A percentile compares a stretch with the other conserved stretches of the same genome.
Evolutionary conservation across 1,140 invertebrate species (phyloP).

Genomic region (Philopotamus ludificatus): DNA sequence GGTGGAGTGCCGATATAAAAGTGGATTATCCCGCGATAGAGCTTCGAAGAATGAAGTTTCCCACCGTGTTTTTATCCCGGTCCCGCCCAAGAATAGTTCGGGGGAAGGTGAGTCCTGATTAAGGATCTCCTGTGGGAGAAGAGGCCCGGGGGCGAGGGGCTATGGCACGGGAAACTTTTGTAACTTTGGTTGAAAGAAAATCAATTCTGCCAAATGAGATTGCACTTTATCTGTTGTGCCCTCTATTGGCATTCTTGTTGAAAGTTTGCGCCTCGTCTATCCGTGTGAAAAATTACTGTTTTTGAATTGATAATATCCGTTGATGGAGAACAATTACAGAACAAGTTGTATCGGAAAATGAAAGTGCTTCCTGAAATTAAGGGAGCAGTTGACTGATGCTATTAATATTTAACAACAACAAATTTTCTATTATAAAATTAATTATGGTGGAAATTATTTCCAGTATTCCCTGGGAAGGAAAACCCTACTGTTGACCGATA

Average conservation of each 20-base stretch:
- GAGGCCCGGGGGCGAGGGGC: background rate
- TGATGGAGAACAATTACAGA: too few relatives aligned
- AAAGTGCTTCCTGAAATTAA: too few relatives aligned
- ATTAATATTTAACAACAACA: too few relatives aligned
- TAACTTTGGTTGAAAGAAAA: constrained; percentile 11
- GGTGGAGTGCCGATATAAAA: background rate
- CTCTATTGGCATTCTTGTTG: constrained; percentile 17
- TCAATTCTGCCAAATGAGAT: constrained; percentile 26
- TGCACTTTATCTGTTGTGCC: constrained; percentile 23
- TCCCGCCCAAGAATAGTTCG: constrained; percentile 2
- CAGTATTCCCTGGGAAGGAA: too few relatives aligned
- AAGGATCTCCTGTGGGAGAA: background rate
- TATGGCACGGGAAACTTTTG: constrained; percentile 10
- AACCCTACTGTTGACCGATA: too few relatives aligned
- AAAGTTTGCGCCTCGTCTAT: too few relatives aligned
- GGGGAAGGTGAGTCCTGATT: constrained; percentile 20
- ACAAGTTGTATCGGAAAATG: too few relatives aligned
- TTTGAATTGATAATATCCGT: too few relatives aligned
- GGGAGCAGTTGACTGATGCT: too few relatives aligned
- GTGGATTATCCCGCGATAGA: background rate
- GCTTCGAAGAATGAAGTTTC: background rate
- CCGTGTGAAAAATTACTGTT: too few relatives aligned
- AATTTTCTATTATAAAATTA: too few relatives aligned
- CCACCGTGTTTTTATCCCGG: constrained; percentile 13
- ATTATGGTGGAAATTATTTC: too few relatives aligned